Conservation (phyloP, 2,113 vertebrate species). For the Indicator maculatus region DNA sequence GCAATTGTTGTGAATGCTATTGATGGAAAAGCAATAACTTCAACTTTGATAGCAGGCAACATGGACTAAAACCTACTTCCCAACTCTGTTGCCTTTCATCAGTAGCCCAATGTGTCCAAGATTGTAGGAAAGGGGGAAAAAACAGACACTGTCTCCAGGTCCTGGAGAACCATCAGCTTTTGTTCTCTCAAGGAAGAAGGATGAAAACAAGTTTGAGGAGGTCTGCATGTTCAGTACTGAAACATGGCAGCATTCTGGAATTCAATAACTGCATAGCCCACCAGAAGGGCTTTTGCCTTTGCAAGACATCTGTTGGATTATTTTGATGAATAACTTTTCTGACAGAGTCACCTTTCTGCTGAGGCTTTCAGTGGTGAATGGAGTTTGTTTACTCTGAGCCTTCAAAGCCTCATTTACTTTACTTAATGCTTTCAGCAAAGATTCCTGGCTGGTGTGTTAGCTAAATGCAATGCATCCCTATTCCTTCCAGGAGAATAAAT, state of each 20-base stretch:
- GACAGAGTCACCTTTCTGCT: neutral
- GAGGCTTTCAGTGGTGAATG: neutral
- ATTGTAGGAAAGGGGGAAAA: neutral
- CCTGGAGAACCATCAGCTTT: neutral
- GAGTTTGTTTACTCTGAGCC: neutral
- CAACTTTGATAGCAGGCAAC: neutral
- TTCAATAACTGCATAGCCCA: neutral
- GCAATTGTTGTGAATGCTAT: neutral
- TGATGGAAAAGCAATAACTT: neutral
- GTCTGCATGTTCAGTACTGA: neutral
- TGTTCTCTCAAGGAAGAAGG: rapidly evolving
- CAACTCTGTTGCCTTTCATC: neutral
- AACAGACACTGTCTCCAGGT: neutral
- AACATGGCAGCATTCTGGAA: neutral
- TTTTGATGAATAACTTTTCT: neutral
- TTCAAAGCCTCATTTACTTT: neutral
- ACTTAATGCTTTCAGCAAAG: neutral
- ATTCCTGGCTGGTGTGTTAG: neutral
- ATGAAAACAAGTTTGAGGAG: neutral
- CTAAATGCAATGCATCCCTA: neutral
- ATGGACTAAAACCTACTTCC: neutral
- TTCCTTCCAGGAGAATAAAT: neutral
- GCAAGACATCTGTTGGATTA: neutral
- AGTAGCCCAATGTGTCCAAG: neutral
- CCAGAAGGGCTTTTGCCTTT: neutral